Percentiles rank a stretch among this genome's conserved stretches.
These are phyloP conservation scores for Dione juno DNA, from an alignment of 2,888 invertebrate genomes.

Conservation along the genomic window DNA sequence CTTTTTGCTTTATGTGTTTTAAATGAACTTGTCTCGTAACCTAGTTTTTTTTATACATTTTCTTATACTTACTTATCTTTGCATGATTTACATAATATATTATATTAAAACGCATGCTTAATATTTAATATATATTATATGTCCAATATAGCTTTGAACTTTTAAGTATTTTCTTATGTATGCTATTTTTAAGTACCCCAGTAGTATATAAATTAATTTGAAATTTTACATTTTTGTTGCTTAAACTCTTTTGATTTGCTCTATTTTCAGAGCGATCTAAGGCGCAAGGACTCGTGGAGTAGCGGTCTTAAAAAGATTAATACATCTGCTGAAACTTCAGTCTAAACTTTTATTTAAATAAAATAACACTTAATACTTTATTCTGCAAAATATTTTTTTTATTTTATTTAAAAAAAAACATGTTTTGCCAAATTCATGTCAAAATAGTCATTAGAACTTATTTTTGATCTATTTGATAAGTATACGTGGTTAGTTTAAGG, in stretches of 20 bases:
- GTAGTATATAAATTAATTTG: constrained; percentile 14
- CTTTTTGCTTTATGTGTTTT: not conserved
- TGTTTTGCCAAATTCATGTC: not conserved
- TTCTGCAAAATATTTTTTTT: constrained; percentile 1
- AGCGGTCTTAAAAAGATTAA: constrained; percentile 68
- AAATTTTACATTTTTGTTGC: not conserved
- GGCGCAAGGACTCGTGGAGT: constrained; percentile 79
- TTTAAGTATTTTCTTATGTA: not conserved
- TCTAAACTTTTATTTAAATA: constrained; percentile 56
- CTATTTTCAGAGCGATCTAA: constrained; percentile 76
- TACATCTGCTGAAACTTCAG: constrained; percentile 80
- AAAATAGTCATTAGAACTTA: not conserved
- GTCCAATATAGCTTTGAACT: not conserved
- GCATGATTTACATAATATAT: constrained; percentile 5
- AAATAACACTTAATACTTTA: not conserved
- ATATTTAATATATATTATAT: not conserved
- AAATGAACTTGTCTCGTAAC: not conserved
- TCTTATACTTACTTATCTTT: too few relatives aligned
- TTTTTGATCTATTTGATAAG: not conserved
- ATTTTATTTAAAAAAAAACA: not conserved
- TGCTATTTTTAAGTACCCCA: not conserved
- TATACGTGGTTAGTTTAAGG: not conserved
- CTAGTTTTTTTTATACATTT: not conserved
- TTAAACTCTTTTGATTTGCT: constrained; percentile 45
- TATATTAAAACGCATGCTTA: not conserved